Evolutionary conservation across 1,140 invertebrate genomes (phyloP).

Genomic region (Eriosoma lanigerum): DNA sequence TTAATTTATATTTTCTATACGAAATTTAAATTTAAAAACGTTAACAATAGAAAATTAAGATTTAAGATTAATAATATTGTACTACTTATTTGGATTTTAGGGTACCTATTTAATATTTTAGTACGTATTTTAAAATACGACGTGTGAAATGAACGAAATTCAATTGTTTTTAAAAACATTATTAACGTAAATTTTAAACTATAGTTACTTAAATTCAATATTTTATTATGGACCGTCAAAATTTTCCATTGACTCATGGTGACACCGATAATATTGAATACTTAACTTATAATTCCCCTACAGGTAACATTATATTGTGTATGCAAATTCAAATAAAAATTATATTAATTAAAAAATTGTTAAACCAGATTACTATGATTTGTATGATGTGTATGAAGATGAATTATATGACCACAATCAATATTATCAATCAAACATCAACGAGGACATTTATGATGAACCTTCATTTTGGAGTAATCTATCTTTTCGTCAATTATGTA

Average conservation of each 20-base stretch:
- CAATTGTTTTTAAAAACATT: too few species aligned
- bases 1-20: too few species aligned
- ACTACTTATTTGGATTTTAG: too few species aligned
- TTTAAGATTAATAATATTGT: too few species aligned
- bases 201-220: too few species aligned
- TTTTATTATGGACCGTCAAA: not conserved
- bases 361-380: constrained; percentile 17
- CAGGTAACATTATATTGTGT: not conserved
- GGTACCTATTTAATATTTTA: too few species aligned
- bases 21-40: too few species aligned
- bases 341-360: not conserved
- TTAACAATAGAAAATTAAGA: too few species aligned
- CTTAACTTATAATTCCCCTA: not conserved
- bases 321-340: not conserved
- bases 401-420: not conserved
- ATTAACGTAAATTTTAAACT: too few species aligned
- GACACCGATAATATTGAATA: not conserved
- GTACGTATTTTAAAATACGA: too few species aligned
- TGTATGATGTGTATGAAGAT: not conserved
- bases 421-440: not conserved
- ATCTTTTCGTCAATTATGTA: not conserved
- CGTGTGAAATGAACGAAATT: too few species aligned
- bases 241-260: not conserved
- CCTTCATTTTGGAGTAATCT: not conserved
- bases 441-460: not conserved